Conservation (phyloP, 2,888 invertebrate genomes). For the Notocelia uddmanniana region DNA sequence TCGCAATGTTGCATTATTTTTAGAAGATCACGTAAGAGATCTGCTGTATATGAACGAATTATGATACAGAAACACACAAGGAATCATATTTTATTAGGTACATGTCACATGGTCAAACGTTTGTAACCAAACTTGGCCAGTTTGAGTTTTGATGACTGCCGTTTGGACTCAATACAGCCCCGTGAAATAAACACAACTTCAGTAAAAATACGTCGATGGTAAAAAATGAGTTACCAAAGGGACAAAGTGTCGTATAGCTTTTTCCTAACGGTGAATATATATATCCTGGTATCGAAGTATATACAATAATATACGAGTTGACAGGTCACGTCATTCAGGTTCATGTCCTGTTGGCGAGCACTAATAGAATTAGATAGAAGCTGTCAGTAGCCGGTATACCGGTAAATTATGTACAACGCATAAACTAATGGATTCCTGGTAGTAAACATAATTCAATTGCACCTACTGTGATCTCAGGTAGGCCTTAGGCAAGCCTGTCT, state of each 20-base stretch:
- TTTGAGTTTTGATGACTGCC: neutral
- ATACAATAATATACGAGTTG: constrained; percentile 6
- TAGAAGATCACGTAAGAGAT: neutral
- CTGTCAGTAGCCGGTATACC: neutral
- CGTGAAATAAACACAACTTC: neutral
- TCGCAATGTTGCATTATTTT: neutral
- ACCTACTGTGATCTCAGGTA: neutral
- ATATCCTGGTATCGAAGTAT: neutral
- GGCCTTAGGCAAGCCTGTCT: neutral
- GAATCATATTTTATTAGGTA: neutral
- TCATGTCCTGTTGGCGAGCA: constrained; percentile 6
- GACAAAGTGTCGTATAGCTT: too few relatives aligned
- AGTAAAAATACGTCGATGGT: neutral
- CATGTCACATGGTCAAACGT: neutral
- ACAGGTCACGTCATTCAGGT: constrained; percentile 15
- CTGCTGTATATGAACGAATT: neutral
- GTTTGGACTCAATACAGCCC: neutral
- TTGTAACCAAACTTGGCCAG: neutral
- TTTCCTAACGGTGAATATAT: neutral
- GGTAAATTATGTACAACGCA: neutral
- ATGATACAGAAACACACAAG: neutral
- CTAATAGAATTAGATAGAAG: constrained; percentile 28
- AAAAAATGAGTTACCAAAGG: neutral
- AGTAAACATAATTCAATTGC: neutral
- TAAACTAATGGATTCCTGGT: neutral